Evolutionary conservation across 2,113 vertebrate species (phyloP).

Genomic region (Cephalopterus ornatus): DNA sequence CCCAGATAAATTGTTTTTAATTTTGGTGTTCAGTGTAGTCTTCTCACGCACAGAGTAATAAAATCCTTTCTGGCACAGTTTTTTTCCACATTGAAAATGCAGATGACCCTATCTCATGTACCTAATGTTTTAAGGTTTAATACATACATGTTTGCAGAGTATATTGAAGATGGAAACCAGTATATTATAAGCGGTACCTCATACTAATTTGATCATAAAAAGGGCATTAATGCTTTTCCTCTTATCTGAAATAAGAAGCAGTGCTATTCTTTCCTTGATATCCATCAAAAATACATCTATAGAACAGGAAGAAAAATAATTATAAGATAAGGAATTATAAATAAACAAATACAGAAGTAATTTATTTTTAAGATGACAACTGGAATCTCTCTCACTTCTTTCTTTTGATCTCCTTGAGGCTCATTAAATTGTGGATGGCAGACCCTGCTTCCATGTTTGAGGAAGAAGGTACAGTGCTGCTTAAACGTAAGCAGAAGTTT

Average conservation of each 20-base stretch:
- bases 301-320: not conserved
- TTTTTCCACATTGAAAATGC: not conserved
- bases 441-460: not conserved
- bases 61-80: not conserved
- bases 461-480: not conserved
- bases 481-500: conserved; percentile 33
- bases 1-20: not conserved
- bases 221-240: not conserved
- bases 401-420: conserved; percentile 37
- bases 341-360: conserved; percentile 10
- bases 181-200: not conserved
- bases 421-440: conserved; percentile 22
- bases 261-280: not conserved
- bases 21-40: not conserved
- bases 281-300: not conserved
- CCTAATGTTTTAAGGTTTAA: not conserved
- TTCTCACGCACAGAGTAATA: not conserved
- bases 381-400: not conserved
- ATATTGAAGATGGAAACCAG: not conserved
- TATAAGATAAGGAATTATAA: not conserved
- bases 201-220: not conserved
- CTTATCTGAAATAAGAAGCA: not conserved
- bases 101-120: not conserved
- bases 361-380: conserved; percentile 1
- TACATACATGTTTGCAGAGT: not conserved